Evolutionary conservation across 2,888 invertebrate genomes (phyloP), one percentile per base, ranked within the genome.

Genomic region (Sesamia inferens): DNA sequence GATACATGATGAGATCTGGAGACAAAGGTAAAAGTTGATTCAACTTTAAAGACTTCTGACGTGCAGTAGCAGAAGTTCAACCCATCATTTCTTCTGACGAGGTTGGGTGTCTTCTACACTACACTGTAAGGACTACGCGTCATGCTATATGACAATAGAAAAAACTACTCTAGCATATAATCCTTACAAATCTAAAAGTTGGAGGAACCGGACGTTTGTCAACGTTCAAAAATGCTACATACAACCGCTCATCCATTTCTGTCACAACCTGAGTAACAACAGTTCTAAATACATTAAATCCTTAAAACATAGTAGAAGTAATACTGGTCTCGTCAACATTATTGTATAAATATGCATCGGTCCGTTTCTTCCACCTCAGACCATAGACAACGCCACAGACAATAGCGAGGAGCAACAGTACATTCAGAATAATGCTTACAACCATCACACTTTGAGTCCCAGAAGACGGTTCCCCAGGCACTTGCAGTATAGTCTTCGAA

Each of bases 341-440:
- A 64, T 88, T 89, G 59, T 92, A 91, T 59, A 90, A 87, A 67
- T 88, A 92, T 11, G 89, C 84, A 44, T 92, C 90, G 13, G 85
- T 88, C 39, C 90, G 86, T 71, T 88, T 88, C 61, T 89, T 93
- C 91, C 91, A 91, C 22, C 88, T 87, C 11, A 92, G 67, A 39
- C 85, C 89, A 70, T 88, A 89, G 6, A 91, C 76, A 0, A 90
- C 78, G 3, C 90, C 91, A 11, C 87, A 79, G 22, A 90, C 74
- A 2, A 93, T 74, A 54, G 82, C 85, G 0, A 90, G 10, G 0
- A 91, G 69, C 58, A 95, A 78, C 3, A 94, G 70, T 0, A 93
- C 89, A 76, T 95, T 95, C 0, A 94, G 55, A 2, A 93, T 80
- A 5, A 93, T 68, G 75, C 95, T 95, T 0, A 90, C 79, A 14